Evolutionary conservation across 2,797 vertebrate species (phyloP).

Genomic region (Crypturellus tataupa): DNA sequence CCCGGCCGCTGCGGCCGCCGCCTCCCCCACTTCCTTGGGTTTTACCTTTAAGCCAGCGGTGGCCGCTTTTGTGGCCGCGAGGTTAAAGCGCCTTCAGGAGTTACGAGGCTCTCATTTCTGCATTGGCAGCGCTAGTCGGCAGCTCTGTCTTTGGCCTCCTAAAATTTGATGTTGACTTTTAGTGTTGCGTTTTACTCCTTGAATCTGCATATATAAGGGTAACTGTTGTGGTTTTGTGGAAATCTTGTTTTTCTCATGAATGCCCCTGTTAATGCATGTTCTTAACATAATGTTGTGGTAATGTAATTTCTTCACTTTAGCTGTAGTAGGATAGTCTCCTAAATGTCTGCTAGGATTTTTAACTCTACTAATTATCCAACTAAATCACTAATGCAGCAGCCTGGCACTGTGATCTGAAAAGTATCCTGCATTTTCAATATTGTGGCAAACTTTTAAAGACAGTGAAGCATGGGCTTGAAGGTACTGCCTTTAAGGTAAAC

Average conservation of each 20-base stretch:
- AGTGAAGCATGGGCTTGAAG: background rate
- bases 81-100: background rate
- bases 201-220: fast-evolving
- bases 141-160: background rate
- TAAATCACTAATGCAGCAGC: background rate
- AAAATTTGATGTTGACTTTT: background rate
- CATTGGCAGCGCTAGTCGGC: background rate
- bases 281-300: background rate
- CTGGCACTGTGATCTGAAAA: background rate
- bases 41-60: background rate
- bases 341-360: background rate
- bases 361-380: background rate
- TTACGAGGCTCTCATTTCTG: background rate
- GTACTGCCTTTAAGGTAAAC: background rate
- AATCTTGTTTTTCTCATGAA: background rate
- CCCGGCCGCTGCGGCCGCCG: background rate
- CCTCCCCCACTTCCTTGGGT: background rate
- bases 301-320: background rate
- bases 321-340: background rate
- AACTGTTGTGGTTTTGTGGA: background rate
- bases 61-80: background rate
- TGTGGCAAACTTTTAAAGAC: background rate
- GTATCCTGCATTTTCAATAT: background rate
- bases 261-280: fast-evolving
- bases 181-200: background rate